Evolutionary conservation across 2,888 invertebrate species (phyloP).

Genomic region (Crematogaster levior): DNA sequence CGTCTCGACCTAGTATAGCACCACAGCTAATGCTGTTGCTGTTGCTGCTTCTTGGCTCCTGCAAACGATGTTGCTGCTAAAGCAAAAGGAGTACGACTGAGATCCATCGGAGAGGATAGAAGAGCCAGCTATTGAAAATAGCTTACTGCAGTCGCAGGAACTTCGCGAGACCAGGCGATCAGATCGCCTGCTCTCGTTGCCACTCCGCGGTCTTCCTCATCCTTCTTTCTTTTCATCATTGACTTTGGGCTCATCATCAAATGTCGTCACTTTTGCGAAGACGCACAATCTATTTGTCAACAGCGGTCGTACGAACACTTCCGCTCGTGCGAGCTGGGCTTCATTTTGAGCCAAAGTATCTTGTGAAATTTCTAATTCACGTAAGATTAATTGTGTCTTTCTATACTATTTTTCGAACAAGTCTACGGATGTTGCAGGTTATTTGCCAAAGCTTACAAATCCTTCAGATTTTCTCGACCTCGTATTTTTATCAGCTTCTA

Average conservation of each 20-base stretch:
- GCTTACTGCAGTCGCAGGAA: slow-evolving; percentile 55
- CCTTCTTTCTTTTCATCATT: slow-evolving; percentile 31
- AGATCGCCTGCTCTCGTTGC: slow-evolving; percentile 25
- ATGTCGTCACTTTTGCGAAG: no score
- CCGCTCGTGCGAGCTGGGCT: background rate
- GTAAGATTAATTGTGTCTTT: background rate
- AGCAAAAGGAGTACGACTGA: slow-evolving; percentile 68
- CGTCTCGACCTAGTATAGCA: slow-evolving; percentile 19
- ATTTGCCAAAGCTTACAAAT: background rate
- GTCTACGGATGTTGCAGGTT: no score
- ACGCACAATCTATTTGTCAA: slow-evolving; percentile 22
- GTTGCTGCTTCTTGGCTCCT: slow-evolving; percentile 63
- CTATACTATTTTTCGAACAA: background rate
- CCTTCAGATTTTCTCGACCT: background rate
- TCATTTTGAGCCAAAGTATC: background rate
- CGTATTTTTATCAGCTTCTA: background rate
- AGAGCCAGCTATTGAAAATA: slow-evolving; percentile 74
- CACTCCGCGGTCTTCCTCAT: slow-evolving; percentile 19
- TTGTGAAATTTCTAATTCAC: background rate
- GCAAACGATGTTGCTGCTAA: slow-evolving; percentile 61
- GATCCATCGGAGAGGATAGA: slow-evolving; percentile 50
- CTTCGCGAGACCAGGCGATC: slow-evolving; percentile 26
- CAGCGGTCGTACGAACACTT: background rate
- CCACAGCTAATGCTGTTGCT: slow-evolving; percentile 55
- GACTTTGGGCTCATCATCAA: slow-evolving; percentile 19